Percentiles rank a stretch among this genome's conserved stretches.
Evolutionary conservation across 35 echinoderm and acorn worm genomes (phyloP).

Genomic region (Lytechinus pictus): DNA sequence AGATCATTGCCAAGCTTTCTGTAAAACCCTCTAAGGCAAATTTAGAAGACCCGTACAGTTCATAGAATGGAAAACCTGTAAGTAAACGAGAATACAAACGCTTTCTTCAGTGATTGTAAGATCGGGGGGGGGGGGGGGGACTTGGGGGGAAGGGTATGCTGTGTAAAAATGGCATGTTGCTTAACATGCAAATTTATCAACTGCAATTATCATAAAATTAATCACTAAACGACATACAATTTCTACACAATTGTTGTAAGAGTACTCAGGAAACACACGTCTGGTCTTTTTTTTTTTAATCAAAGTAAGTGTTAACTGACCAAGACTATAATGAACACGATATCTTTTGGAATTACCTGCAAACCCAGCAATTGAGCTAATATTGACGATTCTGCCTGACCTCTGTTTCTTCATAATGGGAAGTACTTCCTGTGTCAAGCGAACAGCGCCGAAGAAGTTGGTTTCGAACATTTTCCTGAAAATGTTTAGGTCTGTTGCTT

Average conservation of each 20-base stretch:
- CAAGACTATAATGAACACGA: no score
- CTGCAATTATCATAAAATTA: no score
- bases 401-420: conserved; percentile 67
- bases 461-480: conserved; percentile 68
- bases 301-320: no score
- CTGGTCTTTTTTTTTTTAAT: no score
- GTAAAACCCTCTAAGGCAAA: conserved; percentile 68
- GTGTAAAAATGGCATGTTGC: no score
- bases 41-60: conserved; percentile 58
- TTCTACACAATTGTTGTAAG: no score
- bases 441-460: conserved; percentile 74
- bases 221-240: no score
- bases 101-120: no score
- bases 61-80: conserved; percentile 55
- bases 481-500: conserved; percentile 48
- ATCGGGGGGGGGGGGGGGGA: no score
- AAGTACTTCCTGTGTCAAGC: conserved; percentile 63
- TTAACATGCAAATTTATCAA: no score
- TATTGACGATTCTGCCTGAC: conserved; percentile 67
- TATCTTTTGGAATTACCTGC: conserved; percentile 23
- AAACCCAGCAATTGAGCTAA: conserved; percentile 52
- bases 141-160: no score
- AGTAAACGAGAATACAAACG: neutral
- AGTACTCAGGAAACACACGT: no score
- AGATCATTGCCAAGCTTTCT: conserved; percentile 52